Evolutionary conservation across 2,888 invertebrate species (phyloP).

Genomic region (Cephus runcator): DNA sequence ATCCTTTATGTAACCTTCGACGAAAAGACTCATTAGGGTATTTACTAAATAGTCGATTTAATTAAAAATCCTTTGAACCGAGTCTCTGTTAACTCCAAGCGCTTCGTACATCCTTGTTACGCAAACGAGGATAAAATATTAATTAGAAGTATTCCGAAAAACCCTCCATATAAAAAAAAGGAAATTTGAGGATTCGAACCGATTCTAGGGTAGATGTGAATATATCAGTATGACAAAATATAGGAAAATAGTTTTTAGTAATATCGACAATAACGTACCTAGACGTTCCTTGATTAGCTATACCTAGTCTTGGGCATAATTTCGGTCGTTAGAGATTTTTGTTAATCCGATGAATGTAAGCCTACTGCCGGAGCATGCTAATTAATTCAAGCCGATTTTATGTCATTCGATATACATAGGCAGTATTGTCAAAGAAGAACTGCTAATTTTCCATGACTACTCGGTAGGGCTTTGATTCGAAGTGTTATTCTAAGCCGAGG

Average conservation of each 20-base stretch:
- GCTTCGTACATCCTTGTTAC: background rate
- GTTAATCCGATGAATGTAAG: background rate
- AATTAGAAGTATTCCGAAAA: background rate
- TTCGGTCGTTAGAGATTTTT: background rate
- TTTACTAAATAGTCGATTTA: background rate
- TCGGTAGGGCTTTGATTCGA: conserved; percentile 7
- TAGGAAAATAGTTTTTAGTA: background rate
- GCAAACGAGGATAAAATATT: background rate
- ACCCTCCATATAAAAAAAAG: background rate
- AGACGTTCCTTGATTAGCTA: background rate
- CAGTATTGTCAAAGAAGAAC: conserved; percentile 9
- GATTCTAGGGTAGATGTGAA: background rate
- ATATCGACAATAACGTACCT: background rate
- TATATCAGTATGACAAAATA: background rate
- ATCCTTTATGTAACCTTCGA: background rate
- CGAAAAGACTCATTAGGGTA: background rate
- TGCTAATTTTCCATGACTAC: background rate
- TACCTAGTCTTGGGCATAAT: background rate
- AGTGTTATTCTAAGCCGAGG: conserved; percentile 10
- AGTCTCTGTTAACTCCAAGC: background rate
- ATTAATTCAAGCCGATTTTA: conserved; percentile 16
- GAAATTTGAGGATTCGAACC: background rate
- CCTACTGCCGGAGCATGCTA: background rate
- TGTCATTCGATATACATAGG: conserved; percentile 5
- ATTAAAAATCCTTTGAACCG: background rate